Percentiles rank a stretch among this genome's conserved stretches.
phyloP scores from a whole-genome alignment of 35 echinoderm and acorn worm genomes.

The Heliocidaris tuberculata region DNA sequence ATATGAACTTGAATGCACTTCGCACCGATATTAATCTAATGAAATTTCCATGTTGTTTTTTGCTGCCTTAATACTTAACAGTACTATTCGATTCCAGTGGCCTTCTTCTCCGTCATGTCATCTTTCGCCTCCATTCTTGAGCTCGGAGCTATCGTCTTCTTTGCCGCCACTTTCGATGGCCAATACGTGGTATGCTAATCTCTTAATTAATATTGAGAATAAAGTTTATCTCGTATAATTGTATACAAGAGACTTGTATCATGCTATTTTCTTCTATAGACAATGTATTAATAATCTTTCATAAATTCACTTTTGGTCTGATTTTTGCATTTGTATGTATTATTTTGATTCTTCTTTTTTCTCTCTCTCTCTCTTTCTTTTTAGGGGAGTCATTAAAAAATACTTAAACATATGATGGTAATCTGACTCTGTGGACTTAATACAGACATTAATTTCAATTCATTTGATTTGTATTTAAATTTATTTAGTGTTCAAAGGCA shows the following conservation, averaged over 20 bases:
- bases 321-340: not conserved
- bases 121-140: constrained; percentile 50
- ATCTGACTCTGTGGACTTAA: too few species aligned
- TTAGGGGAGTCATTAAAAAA: not conserved
- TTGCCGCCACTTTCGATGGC: constrained; percentile 28
- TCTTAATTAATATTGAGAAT: too few species aligned
- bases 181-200: constrained; percentile 6
- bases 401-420: too few species aligned
- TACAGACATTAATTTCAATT: too few species aligned
- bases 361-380: not conserved
- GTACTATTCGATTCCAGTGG: constrained; percentile 48
- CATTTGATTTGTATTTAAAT: too few species aligned
- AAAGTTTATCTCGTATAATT: too few species aligned
- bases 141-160: constrained; percentile 51
- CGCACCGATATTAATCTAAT: not conserved
- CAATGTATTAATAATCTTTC: not conserved
- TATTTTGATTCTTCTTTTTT: not conserved
- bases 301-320: not conserved
- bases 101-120: constrained; percentile 53
- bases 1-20: not conserved
- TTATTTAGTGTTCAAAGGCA: too few species aligned
- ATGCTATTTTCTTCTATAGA: too few species aligned
- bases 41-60: not conserved
- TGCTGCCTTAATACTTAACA: constrained; percentile 1
- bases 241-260: not conserved